Percentiles rank a stretch among this genome's conserved stretches.
Conservation (phyloP, 2,113 vertebrate genomes). For the Melanerpes formicivorus region DNA sequence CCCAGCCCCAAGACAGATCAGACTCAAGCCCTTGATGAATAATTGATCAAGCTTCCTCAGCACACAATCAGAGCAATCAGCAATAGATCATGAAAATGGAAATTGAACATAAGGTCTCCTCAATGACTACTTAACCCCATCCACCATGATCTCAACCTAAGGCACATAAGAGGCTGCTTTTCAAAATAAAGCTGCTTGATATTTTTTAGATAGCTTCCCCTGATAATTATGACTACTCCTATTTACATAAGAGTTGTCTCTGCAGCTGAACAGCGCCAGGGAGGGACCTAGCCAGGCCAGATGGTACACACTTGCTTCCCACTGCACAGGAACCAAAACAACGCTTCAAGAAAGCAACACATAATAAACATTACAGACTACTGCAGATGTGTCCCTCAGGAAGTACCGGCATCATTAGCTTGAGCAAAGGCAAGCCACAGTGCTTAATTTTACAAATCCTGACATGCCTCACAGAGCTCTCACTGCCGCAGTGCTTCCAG, state of each 20-base stretch:
- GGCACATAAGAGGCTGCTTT: not conserved
- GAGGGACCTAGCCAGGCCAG: not conserved
- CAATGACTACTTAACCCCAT: not conserved
- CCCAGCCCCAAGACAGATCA: not conserved
- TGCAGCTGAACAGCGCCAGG: not conserved
- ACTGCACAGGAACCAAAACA: not conserved
- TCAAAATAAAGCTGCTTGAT: not conserved
- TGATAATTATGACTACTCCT: not conserved
- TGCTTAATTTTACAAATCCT: not conserved
- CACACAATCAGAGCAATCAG: not conserved
- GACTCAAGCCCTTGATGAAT: not conserved
- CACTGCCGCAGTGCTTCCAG: not conserved
- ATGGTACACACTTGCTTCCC: not conserved
- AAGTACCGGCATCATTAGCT: not conserved
- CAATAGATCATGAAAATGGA: not conserved
- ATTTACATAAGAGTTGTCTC: not conserved
- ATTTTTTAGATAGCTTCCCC: not conserved
- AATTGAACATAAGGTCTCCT: not conserved
- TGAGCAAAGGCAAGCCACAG: not conserved
- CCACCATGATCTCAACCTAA: not conserved
- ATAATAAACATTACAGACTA: not conserved
- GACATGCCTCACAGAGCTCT: not conserved
- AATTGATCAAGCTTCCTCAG: conserved; percentile 5
- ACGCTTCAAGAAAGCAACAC: not conserved
- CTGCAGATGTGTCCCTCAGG: conserved; percentile 1